Evolutionary conservation across 64 coral and sea anemone genomes (phyloP), one percentile per base, ranked within the genome.

Genomic region (Porites australiensis): DNA sequence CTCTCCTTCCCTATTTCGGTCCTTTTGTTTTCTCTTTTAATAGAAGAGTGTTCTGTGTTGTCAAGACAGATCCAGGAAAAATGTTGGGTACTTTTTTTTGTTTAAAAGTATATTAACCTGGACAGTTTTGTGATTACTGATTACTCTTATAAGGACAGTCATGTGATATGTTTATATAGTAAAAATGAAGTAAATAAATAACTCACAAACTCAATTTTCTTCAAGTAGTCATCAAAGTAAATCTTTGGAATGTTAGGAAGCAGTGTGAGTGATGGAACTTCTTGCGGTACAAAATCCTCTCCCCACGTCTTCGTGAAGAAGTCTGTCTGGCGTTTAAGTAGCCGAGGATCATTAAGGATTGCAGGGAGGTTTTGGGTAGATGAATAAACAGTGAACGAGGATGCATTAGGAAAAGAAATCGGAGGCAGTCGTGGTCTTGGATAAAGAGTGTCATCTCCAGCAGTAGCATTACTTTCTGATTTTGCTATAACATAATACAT

Each of bases 291-390:
- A 88, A 98, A 98, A 2, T 98, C 94, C 45, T 95, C 96, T 54
- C 96, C 96, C 96, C 96, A 98, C 13, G 94, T 93, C 75, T 89
- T 95, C 20, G 96, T 98, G 13, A 98, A 95, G 77, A 98, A 95
- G 67, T 98, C 96, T 51, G 91, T 87, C 37, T 92, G 86, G 10
- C 94, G 54, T 79, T 93, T 98, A 12, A 76, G 89, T 58, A 75
- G 67, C 15, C 90, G 83, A 50, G 96, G 96, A 61, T 98, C 96
- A 88, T 98, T 98, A 48, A 98, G 83, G 72, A 98, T 91, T 62
- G 96, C 94, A 45, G 93, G 93, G 27, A 98, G 91, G 58, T 98
- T 98, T 77, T 98, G 96, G 19, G 94, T 98, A 2, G 94, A 98
- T 13, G 94, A 95, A 37, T 93, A 98, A 8, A 98, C 94, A 64